phyloP scores from a whole-genome alignment of 2,113 vertebrate genomes.

The Macaca mulatta region DNA sequence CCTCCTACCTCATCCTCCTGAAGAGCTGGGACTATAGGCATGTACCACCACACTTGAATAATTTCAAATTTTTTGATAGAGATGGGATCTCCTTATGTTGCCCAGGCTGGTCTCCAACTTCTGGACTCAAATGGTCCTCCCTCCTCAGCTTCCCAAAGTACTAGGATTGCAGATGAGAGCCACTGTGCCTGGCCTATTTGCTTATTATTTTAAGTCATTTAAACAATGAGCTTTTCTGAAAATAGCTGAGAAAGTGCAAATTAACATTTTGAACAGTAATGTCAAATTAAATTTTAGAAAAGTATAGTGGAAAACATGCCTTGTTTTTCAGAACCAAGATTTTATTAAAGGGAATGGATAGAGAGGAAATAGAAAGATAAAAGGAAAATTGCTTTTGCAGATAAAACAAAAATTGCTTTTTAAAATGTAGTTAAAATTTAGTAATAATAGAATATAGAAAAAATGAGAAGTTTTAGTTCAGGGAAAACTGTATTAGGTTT shows the following conservation, averaged over 20 bases:
- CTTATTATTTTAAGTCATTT: conserved; percentile 27
- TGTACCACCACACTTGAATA: too few relatives aligned
- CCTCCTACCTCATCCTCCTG: too few relatives aligned
- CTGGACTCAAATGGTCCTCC: too few relatives aligned
- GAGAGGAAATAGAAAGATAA: neutral
- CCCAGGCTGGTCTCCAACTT: too few relatives aligned
- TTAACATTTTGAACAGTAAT: conserved; percentile 43
- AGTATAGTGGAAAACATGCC: neutral
- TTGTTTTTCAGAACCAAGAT: conserved; percentile 31
- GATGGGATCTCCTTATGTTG: too few relatives aligned
- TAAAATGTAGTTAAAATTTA: conserved; percentile 36
- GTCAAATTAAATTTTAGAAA: conserved; percentile 36
- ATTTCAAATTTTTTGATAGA: too few relatives aligned
- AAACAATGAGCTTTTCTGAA: neutral
- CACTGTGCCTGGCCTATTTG: neutral
- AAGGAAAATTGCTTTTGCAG: neutral
- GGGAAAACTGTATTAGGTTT: neutral
- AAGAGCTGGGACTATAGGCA: too few relatives aligned
- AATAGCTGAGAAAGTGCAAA: neutral
- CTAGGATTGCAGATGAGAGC: too few relatives aligned
- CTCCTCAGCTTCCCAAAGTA: too few relatives aligned
- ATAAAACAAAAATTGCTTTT: neutral
- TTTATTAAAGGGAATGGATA: neutral
- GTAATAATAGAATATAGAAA: conserved; percentile 25
- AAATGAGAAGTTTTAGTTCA: neutral